Evolutionary conservation across 37 sponge, comb jelly and placozoan species (phyloP).

Genomic region (Hexactinellida sp.): DNA sequence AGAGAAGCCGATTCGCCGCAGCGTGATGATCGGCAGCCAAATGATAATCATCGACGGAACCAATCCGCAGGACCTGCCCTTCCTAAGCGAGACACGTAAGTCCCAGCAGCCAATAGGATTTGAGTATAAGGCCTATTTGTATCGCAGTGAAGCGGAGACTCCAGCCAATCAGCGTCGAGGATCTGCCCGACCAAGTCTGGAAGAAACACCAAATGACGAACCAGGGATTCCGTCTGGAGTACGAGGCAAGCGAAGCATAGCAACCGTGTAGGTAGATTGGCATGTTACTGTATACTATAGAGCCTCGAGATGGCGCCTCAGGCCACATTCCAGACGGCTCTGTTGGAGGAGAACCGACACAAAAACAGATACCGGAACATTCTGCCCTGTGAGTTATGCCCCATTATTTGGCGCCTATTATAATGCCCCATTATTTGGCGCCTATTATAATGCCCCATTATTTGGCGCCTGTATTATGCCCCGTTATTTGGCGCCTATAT

Average conservation of each 20-base stretch:
- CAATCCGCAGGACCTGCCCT: neutral
- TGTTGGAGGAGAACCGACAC: constrained; percentile 20
- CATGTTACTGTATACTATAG: constrained; percentile 18
- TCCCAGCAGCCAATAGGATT: neutral
- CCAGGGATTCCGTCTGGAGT: neutral
- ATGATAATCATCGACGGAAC: neutral
- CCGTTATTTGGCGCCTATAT: no score
- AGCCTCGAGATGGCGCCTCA: constrained; percentile 15
- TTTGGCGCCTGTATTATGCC: no score
- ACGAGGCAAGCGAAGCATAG: neutral
- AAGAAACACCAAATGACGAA: neutral
- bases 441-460: no score
- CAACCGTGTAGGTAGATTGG: neutral
- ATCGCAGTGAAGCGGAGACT: neutral
- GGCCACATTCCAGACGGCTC: constrained; percentile 24
- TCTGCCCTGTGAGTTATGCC: constrained; percentile 49
- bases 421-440: no score
- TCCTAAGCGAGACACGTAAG: neutral
- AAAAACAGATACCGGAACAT: constrained; percentile 57
- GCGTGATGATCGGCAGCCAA: neutral
- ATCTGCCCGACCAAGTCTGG: neutral
- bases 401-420: no score
- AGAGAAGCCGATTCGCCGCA: neutral
- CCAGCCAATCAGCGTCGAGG: neutral
- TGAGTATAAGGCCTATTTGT: neutral